Evolutionary conservation across 2,888 invertebrate species (phyloP), one percentile per base, ranked within the genome.

Genomic region (Aethes cnicana): DNA sequence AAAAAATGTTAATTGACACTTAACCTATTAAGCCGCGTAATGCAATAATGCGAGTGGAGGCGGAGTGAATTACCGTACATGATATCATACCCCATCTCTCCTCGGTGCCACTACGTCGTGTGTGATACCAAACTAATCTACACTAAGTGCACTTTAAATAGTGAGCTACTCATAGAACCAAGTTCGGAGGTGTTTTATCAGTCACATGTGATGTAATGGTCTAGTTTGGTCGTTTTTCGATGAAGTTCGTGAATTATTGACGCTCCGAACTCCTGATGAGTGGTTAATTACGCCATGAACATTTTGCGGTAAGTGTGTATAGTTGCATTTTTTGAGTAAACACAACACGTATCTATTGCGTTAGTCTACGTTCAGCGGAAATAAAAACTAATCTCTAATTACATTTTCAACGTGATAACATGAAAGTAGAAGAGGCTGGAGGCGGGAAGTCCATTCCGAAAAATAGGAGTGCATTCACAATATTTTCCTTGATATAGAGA

Each of bases 1-100:
- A 59, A 71, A 74, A 71, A 72, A 69, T 62, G 61, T 65, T 80
- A 81, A 85, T 78, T 74, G 76, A 66, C 78, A 83, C 72, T 85
- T 84, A 81, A 83, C 82, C 84, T 76, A 83, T 71, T 76, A 76
- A 33, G 77, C 69, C 66, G 63, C 57, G 64, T 67, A 59, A 69
- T 66, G 62, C 66, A 69, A 72, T 69, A 72, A 67, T 68, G 69
- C 58, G 63, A 64, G 63, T 66, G 62, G 65, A 66, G 64, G 65
- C 58, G 58, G 59, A 55, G 68, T 81, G 80, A 82, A 74, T 82
- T 77, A 78, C 75, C 74, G 77, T 79, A 81, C 73, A 79, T 87
- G 84, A 85, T 81, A 84, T 85, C 85, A 87, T 70, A 82, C 68
- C 55, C 60, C 66, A 66, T 62, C 67, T 72, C 68, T 69, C 70